Evolutionary conservation across 2,888 invertebrate genomes (phyloP).

Genomic region (Palloptera scutellata): DNA sequence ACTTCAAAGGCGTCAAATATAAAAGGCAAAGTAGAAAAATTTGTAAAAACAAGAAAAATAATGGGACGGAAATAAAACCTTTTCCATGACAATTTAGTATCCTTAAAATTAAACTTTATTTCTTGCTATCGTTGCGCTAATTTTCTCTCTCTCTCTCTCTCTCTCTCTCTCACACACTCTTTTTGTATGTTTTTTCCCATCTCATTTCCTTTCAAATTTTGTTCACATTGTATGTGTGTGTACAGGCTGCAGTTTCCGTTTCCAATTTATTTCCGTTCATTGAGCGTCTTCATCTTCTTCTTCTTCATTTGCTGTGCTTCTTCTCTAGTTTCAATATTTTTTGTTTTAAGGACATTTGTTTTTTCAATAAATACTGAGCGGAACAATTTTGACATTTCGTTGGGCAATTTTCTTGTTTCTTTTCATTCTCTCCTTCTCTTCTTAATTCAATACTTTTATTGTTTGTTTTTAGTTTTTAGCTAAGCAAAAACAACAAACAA

Average conservation of each 20-base stretch:
- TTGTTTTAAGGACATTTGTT: background rate
- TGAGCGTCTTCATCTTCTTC: constrained; percentile 46
- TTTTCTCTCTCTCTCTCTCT: background rate
- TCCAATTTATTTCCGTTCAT: constrained; percentile 59
- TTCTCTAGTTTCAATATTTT: no score
- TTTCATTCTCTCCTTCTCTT: no score
- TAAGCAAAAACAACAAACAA: no score
- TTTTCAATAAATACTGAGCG: constrained; percentile 4
- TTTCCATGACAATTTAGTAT: constrained; percentile 17
- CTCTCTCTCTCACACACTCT: background rate
- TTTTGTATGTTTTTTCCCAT: no score
- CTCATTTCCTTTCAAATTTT: background rate
- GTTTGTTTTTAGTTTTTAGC: no score
- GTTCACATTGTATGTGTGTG: background rate
- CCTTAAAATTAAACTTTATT: constrained; percentile 16
- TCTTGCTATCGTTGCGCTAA: background rate
- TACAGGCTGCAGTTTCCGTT: constrained; percentile 44
- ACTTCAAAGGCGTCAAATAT: constrained; percentile 37
- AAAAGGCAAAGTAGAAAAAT: constrained; percentile 16
- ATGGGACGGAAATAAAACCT: background rate
- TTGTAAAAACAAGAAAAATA: constrained; percentile 2
- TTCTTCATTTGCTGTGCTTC: no score
- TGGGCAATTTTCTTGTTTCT: background rate
- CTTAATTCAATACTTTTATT: no score
- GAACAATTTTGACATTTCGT: constrained; percentile 20